Base-by-base conservation (phyloP, 2,888 invertebrate genomes). In the Drosophila helvetica region DNA sequence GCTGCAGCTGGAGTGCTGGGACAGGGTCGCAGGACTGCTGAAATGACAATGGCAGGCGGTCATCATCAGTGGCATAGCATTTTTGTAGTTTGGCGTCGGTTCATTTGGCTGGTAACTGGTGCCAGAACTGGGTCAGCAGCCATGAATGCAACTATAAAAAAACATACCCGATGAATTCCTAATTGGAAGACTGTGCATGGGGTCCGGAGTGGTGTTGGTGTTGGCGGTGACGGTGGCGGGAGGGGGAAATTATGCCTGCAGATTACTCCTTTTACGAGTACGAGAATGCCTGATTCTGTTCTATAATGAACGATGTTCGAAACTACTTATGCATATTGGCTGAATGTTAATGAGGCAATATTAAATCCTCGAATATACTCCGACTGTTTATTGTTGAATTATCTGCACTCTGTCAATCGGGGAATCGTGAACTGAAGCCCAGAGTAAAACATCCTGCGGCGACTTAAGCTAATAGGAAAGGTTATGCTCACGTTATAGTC, bases 111-210 rank as follows among this genome's bases (percentile, higher is more conserved):
- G 56, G 57, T 67, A 57, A 57, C 57, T 57, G 50, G 8, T 0
- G 22, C 22, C 38, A 50, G 50, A 66, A 57, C 57, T 67, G 66
- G 66, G 65, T 66, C 66, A 65, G 19, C 66, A 65, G 19, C 15
- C 15, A 17, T 42, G 59, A 19, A 12, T 47, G 42, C 22, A 48
- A 53, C 38, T 65, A 30, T 54, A 53, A 64, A 65, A 65, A 54
- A 64, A 63, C 53, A n/a, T 38, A n/a, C 22, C 48, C 65, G 33
- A 55, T 65, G 65, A 65, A 65, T 65, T 65, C 48, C 64, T 64
- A 65, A 65, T 65, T 65, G 65, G 55, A 33, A 33, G 51, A 17
- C 25, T 7, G 45, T n/a, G 3, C 30, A 30, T 30, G 10, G 18
- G 10, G 43, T 27, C 18, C 10, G 9, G 9, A 51, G 51, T 33